These are phyloP conservation scores for Tychaedon coryphoeus DNA, from an alignment of 2,113 vertebrate species.

Conservation along the genomic window DNA sequence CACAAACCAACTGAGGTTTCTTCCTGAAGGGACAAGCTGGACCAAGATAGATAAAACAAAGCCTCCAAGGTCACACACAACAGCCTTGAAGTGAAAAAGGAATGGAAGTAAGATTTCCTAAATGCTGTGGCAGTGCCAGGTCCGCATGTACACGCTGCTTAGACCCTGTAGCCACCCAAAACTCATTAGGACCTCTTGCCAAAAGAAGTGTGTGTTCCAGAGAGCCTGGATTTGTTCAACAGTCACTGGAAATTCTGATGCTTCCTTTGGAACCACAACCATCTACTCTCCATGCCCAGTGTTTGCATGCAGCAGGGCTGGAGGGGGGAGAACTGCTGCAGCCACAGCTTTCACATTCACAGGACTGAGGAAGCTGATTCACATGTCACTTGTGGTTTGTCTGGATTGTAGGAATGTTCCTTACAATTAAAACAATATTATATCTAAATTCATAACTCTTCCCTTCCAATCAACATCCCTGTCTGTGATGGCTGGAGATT, in stretches of 20 bases:
- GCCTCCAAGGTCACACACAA: neutral
- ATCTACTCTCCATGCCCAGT: neutral
- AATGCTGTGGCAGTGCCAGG: neutral
- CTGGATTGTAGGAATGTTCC: neutral
- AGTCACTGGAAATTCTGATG: neutral
- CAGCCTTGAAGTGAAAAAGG: neutral
- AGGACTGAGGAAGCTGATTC: neutral
- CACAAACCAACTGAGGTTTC: neutral
- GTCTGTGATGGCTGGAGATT: neutral
- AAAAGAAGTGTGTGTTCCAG: neutral
- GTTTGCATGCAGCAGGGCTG: neutral
- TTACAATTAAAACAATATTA: neutral
- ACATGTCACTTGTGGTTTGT: neutral
- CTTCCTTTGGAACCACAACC: neutral
- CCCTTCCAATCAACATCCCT: neutral
- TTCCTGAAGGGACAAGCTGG: neutral
- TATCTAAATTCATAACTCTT: neutral
- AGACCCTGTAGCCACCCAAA: neutral
- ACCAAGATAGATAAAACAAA: neutral
- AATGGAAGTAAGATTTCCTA: neutral
- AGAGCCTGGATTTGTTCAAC: neutral
- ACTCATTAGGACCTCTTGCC: neutral
- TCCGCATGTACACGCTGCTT: neutral
- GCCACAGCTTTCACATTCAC: neutral
- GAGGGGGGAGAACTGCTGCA: neutral